A percentile compares a stretch with the other conserved stretches of the same genome.
Evolutionary conservation across 2,797 vertebrate genomes (phyloP).

Genomic region (Pangasius sanitwongsei): DNA sequence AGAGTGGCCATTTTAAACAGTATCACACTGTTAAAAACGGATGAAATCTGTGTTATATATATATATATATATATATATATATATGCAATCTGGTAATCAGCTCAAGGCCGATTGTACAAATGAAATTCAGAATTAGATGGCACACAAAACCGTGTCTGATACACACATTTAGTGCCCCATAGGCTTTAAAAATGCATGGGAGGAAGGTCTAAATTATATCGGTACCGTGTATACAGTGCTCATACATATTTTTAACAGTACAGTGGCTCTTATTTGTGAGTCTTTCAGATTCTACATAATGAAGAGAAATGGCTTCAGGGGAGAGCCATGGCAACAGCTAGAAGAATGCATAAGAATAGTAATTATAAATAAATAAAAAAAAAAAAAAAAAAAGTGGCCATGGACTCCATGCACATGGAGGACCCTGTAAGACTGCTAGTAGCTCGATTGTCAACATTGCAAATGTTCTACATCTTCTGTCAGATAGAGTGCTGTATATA

Average conservation of each 20-base stretch:
- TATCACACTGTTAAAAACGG: background rate
- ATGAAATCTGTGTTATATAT: background rate
- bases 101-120: background rate
- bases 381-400: background rate
- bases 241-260: conserved; percentile 34
- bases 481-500: conserved; percentile 18
- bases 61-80: no score
- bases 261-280: background rate
- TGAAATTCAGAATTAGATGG: background rate
- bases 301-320: background rate
- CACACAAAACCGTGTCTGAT: background rate
- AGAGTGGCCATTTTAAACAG: background rate
- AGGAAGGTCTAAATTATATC: background rate
- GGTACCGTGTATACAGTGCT: conserved; percentile 9
- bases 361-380: background rate
- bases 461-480: conserved; percentile 34
- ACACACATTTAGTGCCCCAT: background rate
- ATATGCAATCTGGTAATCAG: background rate
- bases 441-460: conserved; percentile 54
- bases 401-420: background rate
- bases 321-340: background rate
- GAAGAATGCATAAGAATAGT: conserved; percentile 14
- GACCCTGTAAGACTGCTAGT: conserved; percentile 25
- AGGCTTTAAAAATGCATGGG: conserved; percentile 2
- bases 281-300: conserved; percentile 21